Evolutionary conservation across 2,113 vertebrate genomes (phyloP), one percentile per base, ranked within the genome.

Genomic region (Macquaria ambigua): DNA sequence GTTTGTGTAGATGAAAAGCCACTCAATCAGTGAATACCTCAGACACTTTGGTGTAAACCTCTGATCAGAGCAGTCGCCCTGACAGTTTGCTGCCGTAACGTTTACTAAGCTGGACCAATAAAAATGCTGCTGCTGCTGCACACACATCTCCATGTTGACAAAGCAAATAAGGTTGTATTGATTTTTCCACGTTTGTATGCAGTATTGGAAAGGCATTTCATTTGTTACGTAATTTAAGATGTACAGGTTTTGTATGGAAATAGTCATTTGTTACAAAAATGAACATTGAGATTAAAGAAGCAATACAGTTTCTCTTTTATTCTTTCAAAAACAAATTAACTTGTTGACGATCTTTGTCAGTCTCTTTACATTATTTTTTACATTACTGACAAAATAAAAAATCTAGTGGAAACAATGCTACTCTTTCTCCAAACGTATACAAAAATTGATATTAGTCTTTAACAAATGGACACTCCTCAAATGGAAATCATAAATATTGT

Each of bases 241-340:
- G 88, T 92, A 92, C 82, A 93, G 82, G 91, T 93, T 53, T 89
- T 92, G 21, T 92, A 90, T 75, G 58, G 14, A 69, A 80, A 75
- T 48, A 56, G 43, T 69, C 16, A 46, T 76, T 83, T 92, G 78
- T 83, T 72, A 87, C 52, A 82, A 66, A 87, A 89, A 89, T 68
- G 34, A 79, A 77, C 55, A 50, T 66, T 62, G 8, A 81, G 8
- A 88, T 84, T 70, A 64, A 89, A 90, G 62, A 79, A 55, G 1
- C 25, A 52, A 41, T 0, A 41, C 10, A 31, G 14, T 61, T 83
- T 71, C 6, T 64, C 14, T 79, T 46, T 61, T 39, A 68, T 75
- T 84, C 25, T 77, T 75, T 79, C 39, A 61, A 12, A 34, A 41
- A 62, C 4, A 48, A 8, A 59, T 83, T 21, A 43, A 39, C 50